Evolutionary conservation across 2,797 vertebrate species (phyloP), one percentile per base, ranked within the genome.

Genomic region (Hybognathus amarus): DNA sequence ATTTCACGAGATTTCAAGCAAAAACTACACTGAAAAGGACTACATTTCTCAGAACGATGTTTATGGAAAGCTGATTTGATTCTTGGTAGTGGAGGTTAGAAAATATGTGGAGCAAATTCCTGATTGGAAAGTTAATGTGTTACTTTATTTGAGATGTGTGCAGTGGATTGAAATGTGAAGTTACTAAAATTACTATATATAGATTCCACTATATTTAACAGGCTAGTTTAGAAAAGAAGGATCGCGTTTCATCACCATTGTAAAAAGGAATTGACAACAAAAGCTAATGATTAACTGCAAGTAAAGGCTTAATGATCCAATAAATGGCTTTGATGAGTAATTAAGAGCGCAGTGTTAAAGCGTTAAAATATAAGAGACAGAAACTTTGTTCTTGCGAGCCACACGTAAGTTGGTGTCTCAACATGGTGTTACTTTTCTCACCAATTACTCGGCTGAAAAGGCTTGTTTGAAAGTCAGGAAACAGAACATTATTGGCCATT

Each of bases 101-200:
- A 83, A 74, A 64, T 61, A 78, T 79, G 24, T 56, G 61, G 17
- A 73, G 61, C 71, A 52, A 77, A 87, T 85, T 56, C 54, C 81
- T 75, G 78, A 78, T 83, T 70, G 30, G 33, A 66, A 84, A 84
- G 84, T 80, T 86, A 87, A 86, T 87, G 75, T 85, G 52, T 88
- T 63, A 88, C 86, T 84, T 82, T 47, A 47, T 59, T 54, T 84
- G 42, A 84, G 52, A 42, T 71, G 61, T 56, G 47, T 52, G 47
- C 27, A 12, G n/a, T 54, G 27, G 40, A 78, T 69, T 63, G 67
- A 47, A 47, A 47, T n/a, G 47, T 13, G 8, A 80, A 83, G 79
- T 22, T 63, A 17, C 54, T 74, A 82, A 67, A 75, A 75, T 67
- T 61, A 30, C 33, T n/a, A 45, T 61, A 56, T 67, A 69, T 83